Evolutionary conservation across 1,140 invertebrate species (phyloP), one percentile per base, ranked within the genome.

Genomic region (Pentalonia nigronervosa): DNA sequence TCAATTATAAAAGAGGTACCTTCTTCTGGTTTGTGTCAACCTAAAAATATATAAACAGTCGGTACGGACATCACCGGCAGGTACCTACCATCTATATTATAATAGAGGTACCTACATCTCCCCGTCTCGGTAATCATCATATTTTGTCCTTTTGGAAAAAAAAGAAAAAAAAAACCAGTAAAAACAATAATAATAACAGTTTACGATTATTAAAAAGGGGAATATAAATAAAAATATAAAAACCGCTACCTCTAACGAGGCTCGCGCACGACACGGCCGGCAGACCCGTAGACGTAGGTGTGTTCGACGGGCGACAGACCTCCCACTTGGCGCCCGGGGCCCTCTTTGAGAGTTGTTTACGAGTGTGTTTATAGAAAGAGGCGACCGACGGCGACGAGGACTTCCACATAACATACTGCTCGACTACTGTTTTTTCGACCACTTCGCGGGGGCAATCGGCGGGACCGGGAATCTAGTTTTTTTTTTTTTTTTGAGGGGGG

Each of bases 261-360:
- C 45, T 21, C 60, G 25, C 91, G 47, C 56, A 91, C 60, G 53
- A 76, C 90, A 67, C 53, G n/a, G 36, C 8, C n/a, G 7, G 76
- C 76, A 86, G 84, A 86, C 60, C 91, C 21, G 21, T 41, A 91
- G 90, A 91, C 90, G 76, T 83, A 83, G 76, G 91, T 50, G 91
- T 92, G 76, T 81, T 76, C 45, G 25, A 30, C 45, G 25, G 45
- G 30, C 67, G 91, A 81, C 60, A 92, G 91, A 92, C 91, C 91
- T 92, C 91, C 91, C 91, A 92, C 91, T 92, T 41, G 91, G 91
- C 91, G 91, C 76, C 91, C 88, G 88, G 9, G 34, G 88, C 88
- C 23, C 47, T 76, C 14, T 76, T n/a, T 20, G 21, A 1, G 91
- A 92, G 91, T 92, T 92, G 91, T 92, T 92, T 92, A 92, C 67